A percentile compares a stretch with the other conserved stretches of the same genome.
Evolutionary conservation across 2,113 vertebrate genomes (phyloP).

Genomic region (Danio rerio): DNA sequence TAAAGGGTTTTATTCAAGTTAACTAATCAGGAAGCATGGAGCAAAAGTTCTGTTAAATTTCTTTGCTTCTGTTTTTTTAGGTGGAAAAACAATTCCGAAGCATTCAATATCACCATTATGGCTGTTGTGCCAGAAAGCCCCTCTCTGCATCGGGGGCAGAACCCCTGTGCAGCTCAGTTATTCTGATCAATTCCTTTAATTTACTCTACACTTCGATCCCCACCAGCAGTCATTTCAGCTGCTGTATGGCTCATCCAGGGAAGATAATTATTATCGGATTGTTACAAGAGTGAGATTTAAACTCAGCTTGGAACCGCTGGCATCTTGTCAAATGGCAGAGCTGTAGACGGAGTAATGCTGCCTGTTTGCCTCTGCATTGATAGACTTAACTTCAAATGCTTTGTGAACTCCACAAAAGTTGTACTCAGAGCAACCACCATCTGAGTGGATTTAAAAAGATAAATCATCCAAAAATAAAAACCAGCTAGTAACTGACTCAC

Average conservation of each 20-base stretch:
- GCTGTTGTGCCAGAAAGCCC: constrained; percentile 9
- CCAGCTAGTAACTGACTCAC: too few relatives aligned
- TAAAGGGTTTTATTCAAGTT: constrained; percentile 22
- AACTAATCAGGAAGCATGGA: constrained; percentile 31
- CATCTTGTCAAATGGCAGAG: constrained; percentile 33
- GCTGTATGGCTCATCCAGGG: constrained; percentile 47
- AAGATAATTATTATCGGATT: constrained; percentile 56
- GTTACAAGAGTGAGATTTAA: constrained; percentile 48
- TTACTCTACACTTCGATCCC: constrained; percentile 53
- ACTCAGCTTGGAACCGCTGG: constrained; percentile 40
- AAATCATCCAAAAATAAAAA: too few relatives aligned
- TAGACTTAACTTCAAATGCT: neutral
- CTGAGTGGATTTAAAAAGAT: neutral
- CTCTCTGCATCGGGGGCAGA: constrained; percentile 2
- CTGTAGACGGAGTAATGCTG: constrained; percentile 4
- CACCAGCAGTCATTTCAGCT: constrained; percentile 45
- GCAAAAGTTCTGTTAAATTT: constrained; percentile 14
- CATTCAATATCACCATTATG: constrained; percentile 26
- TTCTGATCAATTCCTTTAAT: constrained; percentile 59
- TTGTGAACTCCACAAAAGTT: neutral
- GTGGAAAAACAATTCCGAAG: constrained; percentile 5
- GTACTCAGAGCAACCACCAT: neutral
- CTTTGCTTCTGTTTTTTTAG: neutral
- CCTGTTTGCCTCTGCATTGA: constrained; percentile 3
- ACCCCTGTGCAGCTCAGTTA: constrained; percentile 27